A percentile compares a stretch with the other conserved stretches of the same genome.
Evolutionary conservation across 2,797 vertebrate species (phyloP).

Genomic region (Zalophus californianus): DNA sequence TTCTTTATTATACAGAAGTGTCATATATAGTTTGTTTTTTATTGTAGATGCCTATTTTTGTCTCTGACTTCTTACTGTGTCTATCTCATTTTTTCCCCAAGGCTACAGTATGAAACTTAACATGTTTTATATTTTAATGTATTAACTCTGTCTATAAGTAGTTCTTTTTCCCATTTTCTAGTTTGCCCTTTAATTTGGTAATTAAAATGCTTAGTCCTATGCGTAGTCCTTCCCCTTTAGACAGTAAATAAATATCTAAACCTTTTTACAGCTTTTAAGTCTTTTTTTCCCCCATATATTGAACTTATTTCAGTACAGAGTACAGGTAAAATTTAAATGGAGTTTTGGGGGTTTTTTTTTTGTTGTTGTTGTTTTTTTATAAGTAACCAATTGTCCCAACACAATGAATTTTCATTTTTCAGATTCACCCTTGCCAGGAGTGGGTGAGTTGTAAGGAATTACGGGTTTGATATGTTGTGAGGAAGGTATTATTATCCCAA

Average conservation of each 20-base stretch:
- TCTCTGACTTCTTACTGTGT: not conserved
- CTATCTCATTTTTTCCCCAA: not conserved
- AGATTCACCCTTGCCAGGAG: not conserved
- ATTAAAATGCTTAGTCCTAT: not conserved
- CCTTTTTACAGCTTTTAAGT: not conserved
- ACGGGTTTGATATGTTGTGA: not conserved
- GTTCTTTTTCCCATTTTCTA: not conserved
- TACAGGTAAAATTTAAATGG: not conserved
- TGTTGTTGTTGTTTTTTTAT: not conserved
- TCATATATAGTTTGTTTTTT: not conserved
- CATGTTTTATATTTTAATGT: not conserved
- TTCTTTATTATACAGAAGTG: not conserved
- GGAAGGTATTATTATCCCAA: not conserved
- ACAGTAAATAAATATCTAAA: not conserved
- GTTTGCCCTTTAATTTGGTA: not conserved
- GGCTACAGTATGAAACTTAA: not conserved
- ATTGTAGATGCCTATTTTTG: not conserved
- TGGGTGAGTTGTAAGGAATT: not conserved
- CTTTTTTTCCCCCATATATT: not conserved
- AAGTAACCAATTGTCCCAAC: not conserved
- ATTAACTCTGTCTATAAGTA: not conserved
- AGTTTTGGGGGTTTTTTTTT: too few relatives aligned
- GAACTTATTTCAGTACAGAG: not conserved
- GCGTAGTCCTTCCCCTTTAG: not conserved
- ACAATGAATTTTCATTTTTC: not conserved